Percentiles rank a stretch among this genome's conserved stretches.
Evolutionary conservation across 2,113 vertebrate species (phyloP).

Genomic region (Clarias batrachus): DNA sequence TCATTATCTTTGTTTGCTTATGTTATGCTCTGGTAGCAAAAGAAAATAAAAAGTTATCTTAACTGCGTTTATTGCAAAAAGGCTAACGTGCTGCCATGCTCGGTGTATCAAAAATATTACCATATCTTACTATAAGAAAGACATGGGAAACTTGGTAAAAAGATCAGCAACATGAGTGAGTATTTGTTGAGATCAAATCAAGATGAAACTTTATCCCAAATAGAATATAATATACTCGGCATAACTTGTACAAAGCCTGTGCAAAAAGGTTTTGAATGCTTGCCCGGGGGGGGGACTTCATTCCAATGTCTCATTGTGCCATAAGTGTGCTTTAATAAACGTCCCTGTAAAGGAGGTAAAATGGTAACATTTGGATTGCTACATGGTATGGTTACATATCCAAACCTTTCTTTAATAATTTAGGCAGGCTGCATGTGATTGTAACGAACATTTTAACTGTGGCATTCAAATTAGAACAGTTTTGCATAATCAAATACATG

Average conservation of each 20-base stretch:
- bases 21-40: not conserved
- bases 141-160: not conserved
- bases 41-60: not conserved
- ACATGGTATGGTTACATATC: not conserved
- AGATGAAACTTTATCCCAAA: not conserved
- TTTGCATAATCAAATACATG: constrained; percentile 29
- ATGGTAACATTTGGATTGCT: not conserved
- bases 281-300: not conserved
- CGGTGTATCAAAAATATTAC: not conserved
- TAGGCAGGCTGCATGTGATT: not conserved
- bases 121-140: not conserved
- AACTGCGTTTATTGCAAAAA: not conserved
- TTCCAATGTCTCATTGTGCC: not conserved
- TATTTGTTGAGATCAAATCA: not conserved
- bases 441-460: not conserved
- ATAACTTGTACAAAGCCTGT: not conserved
- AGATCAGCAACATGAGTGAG: not conserved
- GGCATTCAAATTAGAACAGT: not conserved
- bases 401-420: not conserved
- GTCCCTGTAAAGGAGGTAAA: not conserved
- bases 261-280: not conserved
- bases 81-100: not conserved
- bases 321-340: too few relatives aligned
- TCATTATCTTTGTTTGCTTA: constrained; percentile 1
- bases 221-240: not conserved